Percentiles rank a stretch among this genome's conserved stretches.
Conservation (phyloP, 2,113 vertebrate species). For the Phasianus colchicus region DNA sequence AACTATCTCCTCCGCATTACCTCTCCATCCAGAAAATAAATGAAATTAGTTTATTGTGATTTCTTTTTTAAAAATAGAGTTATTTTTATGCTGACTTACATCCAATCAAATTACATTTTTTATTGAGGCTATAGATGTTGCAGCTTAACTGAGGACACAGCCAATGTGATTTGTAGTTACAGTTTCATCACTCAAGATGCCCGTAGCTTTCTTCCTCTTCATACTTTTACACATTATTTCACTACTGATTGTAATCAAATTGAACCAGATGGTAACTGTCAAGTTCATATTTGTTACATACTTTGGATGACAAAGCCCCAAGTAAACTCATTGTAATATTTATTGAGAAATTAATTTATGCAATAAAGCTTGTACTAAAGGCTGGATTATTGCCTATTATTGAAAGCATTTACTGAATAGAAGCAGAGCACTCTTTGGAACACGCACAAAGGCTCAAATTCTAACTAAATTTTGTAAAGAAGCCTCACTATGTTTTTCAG, state of each 20-base stretch:
- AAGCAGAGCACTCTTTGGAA: neutral
- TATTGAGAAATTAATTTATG: neutral
- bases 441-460: neutral
- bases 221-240: neutral
- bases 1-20: neutral
- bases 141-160: neutral
- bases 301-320: neutral
- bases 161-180: neutral
- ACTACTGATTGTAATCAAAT: neutral
- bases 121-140: neutral
- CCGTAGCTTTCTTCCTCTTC: neutral
- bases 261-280: slow-evolving; percentile 19
- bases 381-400: neutral
- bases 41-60: neutral
- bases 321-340: neutral
- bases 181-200: neutral
- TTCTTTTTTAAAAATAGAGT: neutral
- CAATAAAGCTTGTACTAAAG: neutral
- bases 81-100: neutral
- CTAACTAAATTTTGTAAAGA: neutral
- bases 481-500: neutral
- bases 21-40: neutral
- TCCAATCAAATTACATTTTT: neutral
- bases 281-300: neutral
- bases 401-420: neutral